phyloP scores from a whole-genome alignment of 2,888 invertebrate species.

The Papilio protenor region DNA sequence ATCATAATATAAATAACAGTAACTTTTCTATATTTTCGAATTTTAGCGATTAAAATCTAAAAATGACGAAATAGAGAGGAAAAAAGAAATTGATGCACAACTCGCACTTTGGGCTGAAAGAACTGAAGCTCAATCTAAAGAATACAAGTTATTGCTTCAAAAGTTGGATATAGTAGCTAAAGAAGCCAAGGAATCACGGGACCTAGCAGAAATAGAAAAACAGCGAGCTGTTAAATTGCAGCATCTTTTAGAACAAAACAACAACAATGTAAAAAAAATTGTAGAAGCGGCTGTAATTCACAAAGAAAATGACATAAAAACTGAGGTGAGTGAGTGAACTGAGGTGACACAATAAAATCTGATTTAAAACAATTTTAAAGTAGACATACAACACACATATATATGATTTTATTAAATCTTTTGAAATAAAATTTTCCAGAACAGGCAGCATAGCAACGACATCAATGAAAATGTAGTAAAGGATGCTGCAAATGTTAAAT shows the following conservation, averaged over 20 bases:
- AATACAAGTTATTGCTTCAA: constrained; percentile 70
- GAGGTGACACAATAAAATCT: background rate
- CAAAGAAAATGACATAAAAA: constrained; percentile 12
- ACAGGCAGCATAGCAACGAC: constrained; percentile 18
- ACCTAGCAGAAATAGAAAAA: constrained; percentile 66
- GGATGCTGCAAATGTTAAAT: constrained; percentile 45
- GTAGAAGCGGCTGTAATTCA: background rate
- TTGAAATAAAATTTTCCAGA: constrained; percentile 26
- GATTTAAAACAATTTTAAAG: background rate
- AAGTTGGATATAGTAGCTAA: constrained; percentile 70
- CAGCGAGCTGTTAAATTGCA: constrained; percentile 65
- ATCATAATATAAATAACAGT: no score
- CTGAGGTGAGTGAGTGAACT: constrained; percentile 48
- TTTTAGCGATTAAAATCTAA: constrained; percentile 61
- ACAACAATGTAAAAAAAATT: constrained; percentile 46
- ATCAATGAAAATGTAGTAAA: constrained; percentile 33
- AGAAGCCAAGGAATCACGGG: constrained; percentile 68
- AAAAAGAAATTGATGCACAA: constrained; percentile 68
- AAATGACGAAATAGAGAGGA: constrained; percentile 60
- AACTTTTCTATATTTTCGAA: background rate
- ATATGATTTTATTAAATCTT: background rate
- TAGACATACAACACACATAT: background rate
- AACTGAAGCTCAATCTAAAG: constrained; percentile 69
- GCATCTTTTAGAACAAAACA: constrained; percentile 60
- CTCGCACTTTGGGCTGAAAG: constrained; percentile 68